These are phyloP conservation scores for Clavelina lepadiformis DNA, from an alignment of 23 tunicate species.

Conservation along the genomic window DNA sequence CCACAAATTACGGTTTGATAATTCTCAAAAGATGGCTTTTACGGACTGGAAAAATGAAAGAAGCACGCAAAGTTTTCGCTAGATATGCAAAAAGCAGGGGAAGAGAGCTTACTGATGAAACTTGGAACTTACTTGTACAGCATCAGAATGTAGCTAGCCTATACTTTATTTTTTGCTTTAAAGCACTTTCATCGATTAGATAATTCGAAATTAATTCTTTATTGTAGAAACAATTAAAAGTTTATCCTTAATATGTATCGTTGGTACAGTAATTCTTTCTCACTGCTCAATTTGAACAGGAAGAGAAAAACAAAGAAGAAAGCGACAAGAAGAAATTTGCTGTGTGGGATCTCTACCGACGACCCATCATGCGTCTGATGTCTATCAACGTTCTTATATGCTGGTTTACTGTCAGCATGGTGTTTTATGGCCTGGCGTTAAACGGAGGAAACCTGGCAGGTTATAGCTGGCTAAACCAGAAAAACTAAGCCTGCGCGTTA, in stretches of 20 bases:
- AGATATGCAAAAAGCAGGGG: slow-evolving; percentile 51
- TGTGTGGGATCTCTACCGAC: slow-evolving; percentile 50
- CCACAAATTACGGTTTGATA: neutral
- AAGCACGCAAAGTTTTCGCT: slow-evolving; percentile 38
- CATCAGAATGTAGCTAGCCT: too few relatives aligned
- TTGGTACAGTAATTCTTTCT: too few relatives aligned
- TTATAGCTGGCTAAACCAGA: too few relatives aligned
- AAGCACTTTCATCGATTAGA: too few relatives aligned
- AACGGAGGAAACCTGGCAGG: slow-evolving; percentile 69
- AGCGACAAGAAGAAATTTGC: too few relatives aligned
- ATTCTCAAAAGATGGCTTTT: slow-evolving; percentile 62
- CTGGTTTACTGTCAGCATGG: slow-evolving; percentile 67
- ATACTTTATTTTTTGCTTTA: too few relatives aligned
- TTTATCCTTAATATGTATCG: too few relatives aligned
- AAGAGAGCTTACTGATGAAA: slow-evolving; percentile 38
- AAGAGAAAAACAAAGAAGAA: too few relatives aligned
- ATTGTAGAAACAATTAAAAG: too few relatives aligned
- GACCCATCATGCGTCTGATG: slow-evolving; percentile 43
- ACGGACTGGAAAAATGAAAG: slow-evolving; percentile 15
- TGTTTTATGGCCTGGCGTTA: slow-evolving; percentile 77
- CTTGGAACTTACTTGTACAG: slow-evolving; percentile 38
- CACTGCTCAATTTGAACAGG: too few relatives aligned
- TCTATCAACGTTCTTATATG: slow-evolving; percentile 34
- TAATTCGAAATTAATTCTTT: too few relatives aligned
- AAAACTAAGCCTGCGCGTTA: too few relatives aligned